These are phyloP conservation scores for Tangara arthus DNA, from an alignment of 2,797 vertebrate genomes.

Conservation along the genomic window DNA sequence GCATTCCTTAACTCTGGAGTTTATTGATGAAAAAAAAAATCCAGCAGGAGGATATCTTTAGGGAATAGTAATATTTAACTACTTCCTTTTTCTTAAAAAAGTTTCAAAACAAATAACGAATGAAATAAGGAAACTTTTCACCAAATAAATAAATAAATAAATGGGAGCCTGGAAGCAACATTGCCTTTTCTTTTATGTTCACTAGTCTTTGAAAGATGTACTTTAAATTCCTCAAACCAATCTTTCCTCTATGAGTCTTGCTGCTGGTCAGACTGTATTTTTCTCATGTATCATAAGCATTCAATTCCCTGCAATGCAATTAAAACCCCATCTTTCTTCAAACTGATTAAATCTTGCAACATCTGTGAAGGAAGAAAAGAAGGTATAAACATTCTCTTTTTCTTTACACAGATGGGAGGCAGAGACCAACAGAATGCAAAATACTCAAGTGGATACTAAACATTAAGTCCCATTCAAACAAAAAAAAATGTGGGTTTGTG, in stretches of 20 bases:
- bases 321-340: conserved; percentile 35
- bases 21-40: background rate
- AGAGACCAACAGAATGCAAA: conserved; percentile 1
- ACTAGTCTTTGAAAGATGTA: background rate
- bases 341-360: conserved; percentile 39
- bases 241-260: background rate
- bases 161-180: background rate
- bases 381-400: conserved; percentile 18
- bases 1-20: background rate
- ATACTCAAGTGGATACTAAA: background rate
- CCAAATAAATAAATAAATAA: background rate
- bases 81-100: background rate
- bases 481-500: background rate
- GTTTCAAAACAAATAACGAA: background rate
- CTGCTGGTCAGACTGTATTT: background rate
- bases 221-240: background rate
- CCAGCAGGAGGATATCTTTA: background rate
- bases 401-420: conserved; percentile 23
- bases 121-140: background rate
- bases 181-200: background rate
- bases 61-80: background rate
- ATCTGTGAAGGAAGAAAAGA: conserved; percentile 26
- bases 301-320: conserved; percentile 11
- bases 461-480: background rate
- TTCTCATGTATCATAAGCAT: background rate